Evolutionary conservation across 2,797 vertebrate genomes (phyloP).

Genomic region (Spea hammondii): DNA sequence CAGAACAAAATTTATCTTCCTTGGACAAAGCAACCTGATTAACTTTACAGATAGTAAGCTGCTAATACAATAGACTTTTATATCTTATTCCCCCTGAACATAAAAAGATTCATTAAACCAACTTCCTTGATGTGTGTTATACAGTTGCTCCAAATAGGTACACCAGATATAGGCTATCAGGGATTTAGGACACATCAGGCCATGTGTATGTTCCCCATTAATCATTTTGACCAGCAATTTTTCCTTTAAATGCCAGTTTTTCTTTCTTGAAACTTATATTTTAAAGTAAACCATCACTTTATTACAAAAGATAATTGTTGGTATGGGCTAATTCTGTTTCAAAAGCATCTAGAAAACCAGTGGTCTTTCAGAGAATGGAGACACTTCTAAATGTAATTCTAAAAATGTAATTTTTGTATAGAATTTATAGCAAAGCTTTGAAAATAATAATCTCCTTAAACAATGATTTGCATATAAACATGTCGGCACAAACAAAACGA

Average conservation of each 20-base stretch:
- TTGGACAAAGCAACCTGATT: constrained; percentile 34
- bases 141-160: constrained; percentile 28
- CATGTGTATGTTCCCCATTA: constrained; percentile 26
- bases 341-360: too few species aligned
- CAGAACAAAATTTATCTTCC: constrained; percentile 35
- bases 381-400: too few species aligned
- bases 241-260: neutral
- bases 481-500: too few species aligned
- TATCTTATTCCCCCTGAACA: constrained; percentile 44
- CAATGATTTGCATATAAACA: too few species aligned
- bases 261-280: neutral
- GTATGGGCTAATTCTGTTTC: too few species aligned
- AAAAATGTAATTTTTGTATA: too few species aligned
- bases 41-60: constrained; percentile 30
- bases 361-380: too few species aligned
- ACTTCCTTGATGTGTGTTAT: constrained; percentile 22
- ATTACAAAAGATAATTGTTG: too few species aligned
- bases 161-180: constrained; percentile 8
- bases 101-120: constrained; percentile 33
- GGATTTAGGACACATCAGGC: constrained; percentile 27
- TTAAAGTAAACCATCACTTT: neutral
- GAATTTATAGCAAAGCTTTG: too few species aligned
- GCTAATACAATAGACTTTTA: constrained; percentile 42
- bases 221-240: constrained; percentile 31
- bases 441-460: too few species aligned